These are phyloP conservation scores for Apis laboriosa DNA, from an alignment of 1,140 invertebrate species.

Conservation along the genomic window DNA sequence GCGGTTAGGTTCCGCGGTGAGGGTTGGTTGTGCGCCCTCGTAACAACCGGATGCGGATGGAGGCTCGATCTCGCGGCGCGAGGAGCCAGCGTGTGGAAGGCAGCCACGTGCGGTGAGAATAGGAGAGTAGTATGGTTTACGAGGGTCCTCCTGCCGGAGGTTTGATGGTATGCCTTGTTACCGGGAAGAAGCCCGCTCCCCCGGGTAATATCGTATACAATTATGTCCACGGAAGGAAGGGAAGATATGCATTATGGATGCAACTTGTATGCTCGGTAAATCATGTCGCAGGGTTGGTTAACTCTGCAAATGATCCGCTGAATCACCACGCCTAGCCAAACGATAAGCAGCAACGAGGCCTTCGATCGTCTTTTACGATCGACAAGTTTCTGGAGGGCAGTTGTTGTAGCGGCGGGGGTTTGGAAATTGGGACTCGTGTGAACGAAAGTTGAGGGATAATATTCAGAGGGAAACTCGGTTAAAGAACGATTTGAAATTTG, in stretches of 20 bases:
- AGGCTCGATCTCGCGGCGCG: conserved; percentile 64
- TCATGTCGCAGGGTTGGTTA: conserved; percentile 77
- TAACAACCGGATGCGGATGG: background rate
- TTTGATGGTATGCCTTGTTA: conserved; percentile 78
- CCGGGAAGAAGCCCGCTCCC: conserved; percentile 72
- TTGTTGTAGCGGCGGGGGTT: too few species aligned
- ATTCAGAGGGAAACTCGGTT: too few species aligned
- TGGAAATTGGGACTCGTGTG: background rate
- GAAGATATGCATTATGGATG: conserved; percentile 77
- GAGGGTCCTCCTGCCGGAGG: conserved; percentile 24
- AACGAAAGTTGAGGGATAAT: background rate
- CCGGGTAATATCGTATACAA: conserved; percentile 78
- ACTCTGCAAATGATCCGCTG: conserved; percentile 75
- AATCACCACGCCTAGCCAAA: conserved; percentile 34
- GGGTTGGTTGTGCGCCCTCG: background rate
- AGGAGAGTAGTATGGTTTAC: conserved; percentile 38
- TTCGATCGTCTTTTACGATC: background rate
- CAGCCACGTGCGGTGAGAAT: background rate
- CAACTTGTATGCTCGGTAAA: conserved; percentile 61
- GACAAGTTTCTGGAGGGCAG: background rate
- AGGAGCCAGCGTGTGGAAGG: conserved; percentile 14
- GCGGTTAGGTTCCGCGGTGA: background rate
- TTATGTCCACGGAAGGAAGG: conserved; percentile 75
- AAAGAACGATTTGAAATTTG: too few species aligned
- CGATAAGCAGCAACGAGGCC: conserved; percentile 23